phyloP scores from a whole-genome alignment of 2,113 vertebrate genomes.

The Carassius auratus region DNA sequence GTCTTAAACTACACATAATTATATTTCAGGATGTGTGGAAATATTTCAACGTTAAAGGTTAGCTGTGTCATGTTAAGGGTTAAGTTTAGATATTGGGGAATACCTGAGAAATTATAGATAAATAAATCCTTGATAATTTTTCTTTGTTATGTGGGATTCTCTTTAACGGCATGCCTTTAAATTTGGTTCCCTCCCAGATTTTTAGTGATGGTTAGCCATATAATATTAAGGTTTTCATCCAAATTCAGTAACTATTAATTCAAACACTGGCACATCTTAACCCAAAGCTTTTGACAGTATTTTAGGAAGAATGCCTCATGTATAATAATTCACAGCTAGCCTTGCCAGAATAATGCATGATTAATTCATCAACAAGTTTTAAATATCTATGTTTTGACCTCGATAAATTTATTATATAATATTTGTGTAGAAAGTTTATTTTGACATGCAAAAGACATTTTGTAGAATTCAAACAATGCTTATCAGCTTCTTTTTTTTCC shows the following conservation, averaged over 20 bases:
- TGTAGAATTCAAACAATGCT: background rate
- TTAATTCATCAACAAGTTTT: background rate
- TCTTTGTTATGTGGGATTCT: background rate
- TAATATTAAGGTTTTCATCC: background rate
- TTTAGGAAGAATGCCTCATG: background rate
- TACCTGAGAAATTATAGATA: background rate
- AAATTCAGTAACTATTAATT: background rate
- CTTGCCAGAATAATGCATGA: background rate
- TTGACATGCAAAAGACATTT: background rate
- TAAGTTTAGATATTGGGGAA: background rate
- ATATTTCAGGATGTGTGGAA: too few relatives aligned
- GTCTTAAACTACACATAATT: too few relatives aligned
- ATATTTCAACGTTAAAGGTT: too few relatives aligned
- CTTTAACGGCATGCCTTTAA: background rate
- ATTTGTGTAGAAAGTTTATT: background rate
- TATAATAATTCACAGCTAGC: background rate
- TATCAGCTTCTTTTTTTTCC: background rate
- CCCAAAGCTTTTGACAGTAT: background rate
- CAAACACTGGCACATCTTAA: background rate
- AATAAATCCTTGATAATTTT: too few relatives aligned
- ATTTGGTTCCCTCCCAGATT: too few relatives aligned
- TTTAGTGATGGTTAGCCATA: too few relatives aligned
- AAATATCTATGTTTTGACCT: background rate
- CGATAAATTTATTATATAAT: background rate
- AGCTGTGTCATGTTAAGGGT: background rate